Conservation (phyloP, 2,888 invertebrate species). For the Hemistola chrysoprasaria region DNA sequence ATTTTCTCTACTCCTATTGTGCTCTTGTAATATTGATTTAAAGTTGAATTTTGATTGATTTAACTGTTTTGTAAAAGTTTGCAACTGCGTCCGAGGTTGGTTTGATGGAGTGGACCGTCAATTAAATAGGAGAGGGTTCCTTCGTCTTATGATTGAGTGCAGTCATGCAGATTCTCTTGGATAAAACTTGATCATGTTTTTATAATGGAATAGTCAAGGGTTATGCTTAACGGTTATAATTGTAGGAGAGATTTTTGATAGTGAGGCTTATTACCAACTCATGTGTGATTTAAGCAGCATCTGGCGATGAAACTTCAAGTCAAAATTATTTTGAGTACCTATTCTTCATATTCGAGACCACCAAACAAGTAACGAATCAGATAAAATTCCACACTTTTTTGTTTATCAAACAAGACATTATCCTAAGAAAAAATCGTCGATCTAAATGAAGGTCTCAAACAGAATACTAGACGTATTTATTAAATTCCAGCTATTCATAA, state of each 20-base stretch:
- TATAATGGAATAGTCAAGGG: slow-evolving; percentile 22
- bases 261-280: too few species aligned
- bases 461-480: slow-evolving; percentile 7
- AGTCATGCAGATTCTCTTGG: slow-evolving; percentile 67
- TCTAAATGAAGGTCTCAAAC: background rate
- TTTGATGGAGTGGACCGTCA: slow-evolving; percentile 79
- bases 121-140: slow-evolving; percentile 72
- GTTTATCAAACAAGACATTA: too few species aligned
- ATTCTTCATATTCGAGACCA: too few species aligned
- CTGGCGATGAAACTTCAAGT: too few species aligned
- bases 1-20: slow-evolving; percentile 38
- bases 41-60: slow-evolving; percentile 41
- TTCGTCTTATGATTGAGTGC: slow-evolving; percentile 73
- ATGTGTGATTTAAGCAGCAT: too few species aligned
- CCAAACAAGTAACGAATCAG: too few species aligned
- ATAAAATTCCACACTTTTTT: too few species aligned
- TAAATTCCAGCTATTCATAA: slow-evolving; percentile 40
- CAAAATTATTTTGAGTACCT: too few species aligned
- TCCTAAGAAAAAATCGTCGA: too few species aligned
- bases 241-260: background rate
- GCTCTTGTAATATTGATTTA: slow-evolving; percentile 37
- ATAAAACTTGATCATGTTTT: slow-evolving; percentile 30
- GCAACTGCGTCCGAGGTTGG: slow-evolving; percentile 57
- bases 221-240: background rate
- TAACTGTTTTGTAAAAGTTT: slow-evolving; percentile 31